phyloP scores from a whole-genome alignment of 1,140 invertebrate genomes.

The Drosophila malerkotliana region DNA sequence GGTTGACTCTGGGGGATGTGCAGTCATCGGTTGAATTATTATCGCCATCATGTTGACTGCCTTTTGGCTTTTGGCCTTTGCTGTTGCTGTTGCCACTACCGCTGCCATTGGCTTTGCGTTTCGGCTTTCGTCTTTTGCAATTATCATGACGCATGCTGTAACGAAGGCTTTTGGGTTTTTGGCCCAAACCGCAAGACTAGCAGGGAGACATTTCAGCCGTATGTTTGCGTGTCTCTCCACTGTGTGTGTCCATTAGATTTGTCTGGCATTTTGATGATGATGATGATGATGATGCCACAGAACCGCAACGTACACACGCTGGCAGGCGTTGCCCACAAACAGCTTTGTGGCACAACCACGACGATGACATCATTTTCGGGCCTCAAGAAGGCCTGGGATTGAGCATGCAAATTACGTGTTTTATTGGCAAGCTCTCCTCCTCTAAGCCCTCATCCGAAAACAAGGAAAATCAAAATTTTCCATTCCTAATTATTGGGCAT shows the following conservation, averaged over 20 bases:
- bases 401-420: slow-evolving; percentile 57
- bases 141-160: slow-evolving; percentile 68
- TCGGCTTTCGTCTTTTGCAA: slow-evolving; percentile 62
- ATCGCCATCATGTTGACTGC: slow-evolving; percentile 69
- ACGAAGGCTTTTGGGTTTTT: slow-evolving; percentile 24
- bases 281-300: slow-evolving; percentile 52
- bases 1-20: slow-evolving; percentile 39
- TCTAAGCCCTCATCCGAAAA: neutral
- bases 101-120: slow-evolving; percentile 6
- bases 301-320: slow-evolving; percentile 70
- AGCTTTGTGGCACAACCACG: slow-evolving; percentile 58
- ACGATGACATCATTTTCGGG: slow-evolving; percentile 44
- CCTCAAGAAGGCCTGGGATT: slow-evolving; percentile 16
- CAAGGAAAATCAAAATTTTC: neutral
- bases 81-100: slow-evolving; percentile 33
- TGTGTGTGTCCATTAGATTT: slow-evolving; percentile 49
- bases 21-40: slow-evolving; percentile 70
- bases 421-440: slow-evolving; percentile 47
- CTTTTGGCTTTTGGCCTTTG: slow-evolving; percentile 34
- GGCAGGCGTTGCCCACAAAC: slow-evolving; percentile 47
- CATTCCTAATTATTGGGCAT: neutral
- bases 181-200: slow-evolving; percentile 49
- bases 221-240: slow-evolving; percentile 5
- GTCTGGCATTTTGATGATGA: slow-evolving; percentile 58
- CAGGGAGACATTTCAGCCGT: slow-evolving; percentile 29